phyloP scores from a whole-genome alignment of 92 coral and sea anemone genomes.

The Montipora capitata region DNA sequence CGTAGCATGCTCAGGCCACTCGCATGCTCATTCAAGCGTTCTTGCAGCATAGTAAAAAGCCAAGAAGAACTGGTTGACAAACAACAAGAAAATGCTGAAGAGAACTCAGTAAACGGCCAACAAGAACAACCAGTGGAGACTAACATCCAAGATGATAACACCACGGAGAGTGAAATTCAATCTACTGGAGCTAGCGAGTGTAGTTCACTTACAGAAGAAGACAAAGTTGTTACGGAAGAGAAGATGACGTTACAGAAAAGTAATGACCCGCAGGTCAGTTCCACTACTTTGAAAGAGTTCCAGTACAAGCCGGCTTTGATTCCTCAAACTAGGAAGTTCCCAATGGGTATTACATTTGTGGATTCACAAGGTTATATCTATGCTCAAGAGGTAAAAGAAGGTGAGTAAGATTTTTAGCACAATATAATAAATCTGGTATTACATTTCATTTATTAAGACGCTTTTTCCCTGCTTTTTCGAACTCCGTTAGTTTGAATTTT shows the following conservation, averaged over 20 bases:
- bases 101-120: not conserved
- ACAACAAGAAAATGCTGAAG: not conserved
- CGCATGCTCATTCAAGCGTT: conserved; percentile 62
- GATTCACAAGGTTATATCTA: conserved; percentile 93
- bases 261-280: not conserved
- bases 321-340: conserved; percentile 75
- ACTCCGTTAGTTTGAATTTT: too few relatives aligned
- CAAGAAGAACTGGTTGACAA: conserved; percentile 20
- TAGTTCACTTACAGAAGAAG: conserved; percentile 33
- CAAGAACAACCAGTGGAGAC: conserved; percentile 7
- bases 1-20: conserved; percentile 28
- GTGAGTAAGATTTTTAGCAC: conserved; percentile 5
- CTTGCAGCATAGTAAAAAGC: conserved; percentile 55
- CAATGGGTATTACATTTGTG: conserved; percentile 90
- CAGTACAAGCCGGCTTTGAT: conserved; percentile 79
- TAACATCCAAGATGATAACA: not conserved
- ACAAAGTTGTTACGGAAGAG: conserved; percentile 20
- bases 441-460: not conserved
- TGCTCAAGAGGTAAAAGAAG: conserved; percentile 90
- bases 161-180: conserved; percentile 7
- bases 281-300: conserved; percentile 18
- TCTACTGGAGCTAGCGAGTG: conserved; percentile 10
- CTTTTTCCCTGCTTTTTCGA: too few relatives aligned
- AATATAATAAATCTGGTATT: not conserved
- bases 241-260: not conserved